Base-by-base conservation (phyloP, 2,797 vertebrate genomes). In the Morus bassanus region DNA sequence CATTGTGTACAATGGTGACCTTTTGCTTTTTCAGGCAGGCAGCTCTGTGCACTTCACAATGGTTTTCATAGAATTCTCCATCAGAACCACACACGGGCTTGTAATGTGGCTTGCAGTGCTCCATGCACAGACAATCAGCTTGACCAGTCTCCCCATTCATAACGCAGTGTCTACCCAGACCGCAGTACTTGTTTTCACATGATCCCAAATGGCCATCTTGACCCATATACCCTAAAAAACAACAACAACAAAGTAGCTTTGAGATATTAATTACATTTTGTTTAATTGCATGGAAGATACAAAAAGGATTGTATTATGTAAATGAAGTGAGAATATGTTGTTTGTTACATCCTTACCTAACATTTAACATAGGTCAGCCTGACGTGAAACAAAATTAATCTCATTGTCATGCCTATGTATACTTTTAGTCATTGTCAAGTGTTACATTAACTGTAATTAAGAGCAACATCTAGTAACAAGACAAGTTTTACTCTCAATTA, bases 31-130 rank as follows among this genome's bases (percentile, higher is more conserved):
- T 98, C 94, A 99, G 95, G 72, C 99, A 99, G 39, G 99, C 99
- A 24, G 99, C 98, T 64, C 98, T 97, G 96, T 99, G 99, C 30
- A 99, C 99, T 95, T 99, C 99, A 19, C 99, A 99, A 85, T 99
- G 99, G 97, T 99, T 99, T 97, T 98, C 98, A 93, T 99, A 99
- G 88, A 99, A 98, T 95, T 99, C 98, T 65, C 99, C 99, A 27
- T 99, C 99, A 8, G 99, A 99, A 4, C 99, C 99, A 3, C 99
- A 99, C 60, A 99, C 99, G 0, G 99, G 99, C 86, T 99, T 99
- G 92, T 99, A 99, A 95, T 99, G 99, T 0, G 98, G 98, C 63
- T 99, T 99, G 94, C 99, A 99, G 85, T 54, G 97, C 31, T 99
- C 98, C 99, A 99, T 98, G 96, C 99, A 99, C 24, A 94, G 88